phyloP scores from a whole-genome alignment of 2,797 vertebrate species.

The Enteromius argenteus region DNA sequence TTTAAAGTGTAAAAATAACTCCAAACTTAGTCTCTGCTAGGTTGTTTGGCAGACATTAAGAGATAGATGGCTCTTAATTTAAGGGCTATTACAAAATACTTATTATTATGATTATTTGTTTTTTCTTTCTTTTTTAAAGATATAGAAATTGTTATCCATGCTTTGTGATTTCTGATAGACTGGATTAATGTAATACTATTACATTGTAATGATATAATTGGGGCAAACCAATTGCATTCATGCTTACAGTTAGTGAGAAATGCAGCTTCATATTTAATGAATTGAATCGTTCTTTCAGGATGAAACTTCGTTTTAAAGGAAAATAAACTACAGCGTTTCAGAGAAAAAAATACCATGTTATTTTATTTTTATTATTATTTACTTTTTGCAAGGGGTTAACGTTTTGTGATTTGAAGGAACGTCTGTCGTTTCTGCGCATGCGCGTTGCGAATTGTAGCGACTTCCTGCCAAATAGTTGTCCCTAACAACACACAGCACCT shows the following conservation, averaged over 20 bases:
- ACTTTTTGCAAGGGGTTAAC: background rate
- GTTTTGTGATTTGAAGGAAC: background rate
- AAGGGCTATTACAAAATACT: background rate
- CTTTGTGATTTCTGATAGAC: background rate
- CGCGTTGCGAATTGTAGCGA: conserved; percentile 56
- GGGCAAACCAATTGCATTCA: background rate
- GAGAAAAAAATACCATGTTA: background rate
- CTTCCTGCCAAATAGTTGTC: conserved; percentile 83
- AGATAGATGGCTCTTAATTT: background rate
- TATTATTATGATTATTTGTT: background rate
- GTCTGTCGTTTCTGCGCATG: conserved; percentile 61
- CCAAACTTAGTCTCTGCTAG: background rate
- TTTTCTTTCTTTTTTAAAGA: background rate
- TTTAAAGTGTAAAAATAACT: background rate
- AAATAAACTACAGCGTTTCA: background rate
- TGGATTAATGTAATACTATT: background rate
- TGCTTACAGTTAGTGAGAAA: background rate
- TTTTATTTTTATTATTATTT: no score
- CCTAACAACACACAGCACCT: conserved; percentile 82
- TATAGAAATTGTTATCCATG: background rate
- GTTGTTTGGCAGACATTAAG: background rate
- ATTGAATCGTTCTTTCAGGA: background rate
- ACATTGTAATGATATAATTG: no score
- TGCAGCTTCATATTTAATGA: background rate
- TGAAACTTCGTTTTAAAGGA: background rate